These are phyloP conservation scores for Electrophaes corylata DNA, from an alignment of 2,888 invertebrate species.

Conservation along the genomic window DNA sequence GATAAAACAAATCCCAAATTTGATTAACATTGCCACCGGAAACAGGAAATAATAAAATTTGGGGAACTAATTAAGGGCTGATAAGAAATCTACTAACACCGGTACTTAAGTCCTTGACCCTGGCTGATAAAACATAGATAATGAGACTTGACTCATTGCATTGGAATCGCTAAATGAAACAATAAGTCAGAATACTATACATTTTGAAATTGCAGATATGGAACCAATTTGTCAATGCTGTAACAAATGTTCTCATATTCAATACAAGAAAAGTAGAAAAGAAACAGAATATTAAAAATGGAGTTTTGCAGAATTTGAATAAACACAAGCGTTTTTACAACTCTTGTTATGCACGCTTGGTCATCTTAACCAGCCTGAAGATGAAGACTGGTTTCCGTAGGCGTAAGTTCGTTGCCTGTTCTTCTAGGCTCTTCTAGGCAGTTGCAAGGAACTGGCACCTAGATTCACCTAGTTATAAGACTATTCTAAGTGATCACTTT, in stretches of 20 bases:
- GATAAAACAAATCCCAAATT: neutral
- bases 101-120: slow-evolving; percentile 33
- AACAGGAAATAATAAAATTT: neutral
- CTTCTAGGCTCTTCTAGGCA: too few species aligned
- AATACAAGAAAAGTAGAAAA: neutral
- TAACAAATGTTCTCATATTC: neutral
- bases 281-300: too few species aligned
- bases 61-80: slow-evolving; percentile 12
- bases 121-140: slow-evolving; percentile 36
- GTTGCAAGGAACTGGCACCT: too few species aligned
- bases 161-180: slow-evolving; percentile 11
- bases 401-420: too few species aligned
- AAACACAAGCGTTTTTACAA: too few species aligned
- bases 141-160: neutral
- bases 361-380: too few species aligned
- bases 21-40: slow-evolving; percentile 3
- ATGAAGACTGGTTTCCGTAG: too few species aligned
- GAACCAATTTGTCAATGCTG: slow-evolving; percentile 3
- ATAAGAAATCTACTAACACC: slow-evolving; percentile 24
- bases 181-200: slow-evolving; percentile 6
- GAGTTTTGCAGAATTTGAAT: too few species aligned
- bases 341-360: too few species aligned
- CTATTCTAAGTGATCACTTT: too few species aligned
- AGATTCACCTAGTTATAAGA: too few species aligned
- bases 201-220: neutral